phyloP scores from a whole-genome alignment of 2,113 vertebrate genomes.

The Rhea americana region DNA sequence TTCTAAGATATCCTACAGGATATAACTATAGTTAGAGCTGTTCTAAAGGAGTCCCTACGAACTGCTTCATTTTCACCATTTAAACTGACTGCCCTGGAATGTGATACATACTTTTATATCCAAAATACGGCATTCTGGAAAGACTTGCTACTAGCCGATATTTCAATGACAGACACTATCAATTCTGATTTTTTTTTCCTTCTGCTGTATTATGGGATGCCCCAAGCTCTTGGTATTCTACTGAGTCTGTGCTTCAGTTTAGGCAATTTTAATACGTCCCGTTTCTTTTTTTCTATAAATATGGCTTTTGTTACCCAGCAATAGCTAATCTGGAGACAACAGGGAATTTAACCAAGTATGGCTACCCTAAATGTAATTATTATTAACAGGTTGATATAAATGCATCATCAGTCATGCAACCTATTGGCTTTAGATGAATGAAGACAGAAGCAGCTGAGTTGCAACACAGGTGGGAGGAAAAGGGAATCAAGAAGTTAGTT shows the following conservation, averaged over 20 bases:
- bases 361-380: slow-evolving; percentile 47
- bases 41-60: background rate
- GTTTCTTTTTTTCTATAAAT: slow-evolving; percentile 26
- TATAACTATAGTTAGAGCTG: background rate
- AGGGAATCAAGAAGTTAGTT: background rate
- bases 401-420: slow-evolving; percentile 36
- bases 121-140: background rate
- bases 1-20: background rate
- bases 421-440: slow-evolving; percentile 38
- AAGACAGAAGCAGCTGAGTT: slow-evolving; percentile 10
- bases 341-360: slow-evolving; percentile 30
- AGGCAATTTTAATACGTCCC: slow-evolving; percentile 18
- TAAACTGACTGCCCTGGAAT: background rate
- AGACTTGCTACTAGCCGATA: background rate
- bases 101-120: background rate
- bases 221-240: slow-evolving; percentile 13
- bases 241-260: slow-evolving; percentile 32
- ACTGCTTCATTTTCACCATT: background rate
- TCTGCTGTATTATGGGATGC: background rate
- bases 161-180: background rate
- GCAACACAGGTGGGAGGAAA: background rate
- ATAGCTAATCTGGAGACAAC: slow-evolving; percentile 26
- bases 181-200: slow-evolving; percentile 9
- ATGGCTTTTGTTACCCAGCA: slow-evolving; percentile 24
- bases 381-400: slow-evolving; percentile 47